A percentile compares a stretch with the other conserved stretches of the same genome.
Conservation (phyloP, 2,797 vertebrate species). For the Darevskia nairensis region DNA sequence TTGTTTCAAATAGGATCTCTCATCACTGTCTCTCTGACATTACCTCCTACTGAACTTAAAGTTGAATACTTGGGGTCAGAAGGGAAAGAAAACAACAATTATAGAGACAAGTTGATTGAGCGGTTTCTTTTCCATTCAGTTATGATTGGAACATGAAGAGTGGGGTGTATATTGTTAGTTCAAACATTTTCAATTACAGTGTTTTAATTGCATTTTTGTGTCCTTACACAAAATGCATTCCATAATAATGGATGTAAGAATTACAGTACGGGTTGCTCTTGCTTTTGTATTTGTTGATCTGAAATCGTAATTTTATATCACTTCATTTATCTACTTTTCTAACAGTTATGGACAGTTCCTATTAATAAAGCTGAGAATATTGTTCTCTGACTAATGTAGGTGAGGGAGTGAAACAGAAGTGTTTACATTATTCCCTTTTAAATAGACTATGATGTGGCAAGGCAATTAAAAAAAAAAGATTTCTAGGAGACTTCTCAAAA, state of each 20-base stretch:
- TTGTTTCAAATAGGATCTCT: constrained; percentile 81
- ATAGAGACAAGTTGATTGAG: constrained; percentile 79
- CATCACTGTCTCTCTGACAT: constrained; percentile 78
- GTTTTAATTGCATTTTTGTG: constrained; percentile 66
- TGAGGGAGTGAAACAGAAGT: constrained; percentile 75
- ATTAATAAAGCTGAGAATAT: constrained; percentile 68
- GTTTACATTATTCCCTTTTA: constrained; percentile 80
- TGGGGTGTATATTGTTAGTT: constrained; percentile 66
- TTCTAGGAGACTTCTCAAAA: constrained; percentile 71
- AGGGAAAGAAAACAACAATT: constrained; percentile 86
- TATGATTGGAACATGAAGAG: constrained; percentile 69
- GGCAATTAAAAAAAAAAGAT: constrained; percentile 39
- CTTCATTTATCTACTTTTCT: constrained; percentile 50
- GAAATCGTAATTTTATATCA: constrained; percentile 47
- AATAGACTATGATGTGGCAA: constrained; percentile 77
- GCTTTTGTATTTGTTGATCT: constrained; percentile 60
- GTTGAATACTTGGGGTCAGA: constrained; percentile 78
- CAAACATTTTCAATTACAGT: constrained; percentile 69
- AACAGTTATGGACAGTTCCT: constrained; percentile 64
- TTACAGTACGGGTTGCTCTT: constrained; percentile 38
- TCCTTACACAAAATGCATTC: constrained; percentile 42
- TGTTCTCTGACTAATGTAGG: constrained; percentile 71
- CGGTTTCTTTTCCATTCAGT: constrained; percentile 57
- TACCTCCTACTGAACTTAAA: constrained; percentile 82
- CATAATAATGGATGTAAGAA: constrained; percentile 60